These are phyloP conservation scores for Novumbra hubbsi DNA, from an alignment of 2,797 vertebrate species.

Conservation along the genomic window DNA sequence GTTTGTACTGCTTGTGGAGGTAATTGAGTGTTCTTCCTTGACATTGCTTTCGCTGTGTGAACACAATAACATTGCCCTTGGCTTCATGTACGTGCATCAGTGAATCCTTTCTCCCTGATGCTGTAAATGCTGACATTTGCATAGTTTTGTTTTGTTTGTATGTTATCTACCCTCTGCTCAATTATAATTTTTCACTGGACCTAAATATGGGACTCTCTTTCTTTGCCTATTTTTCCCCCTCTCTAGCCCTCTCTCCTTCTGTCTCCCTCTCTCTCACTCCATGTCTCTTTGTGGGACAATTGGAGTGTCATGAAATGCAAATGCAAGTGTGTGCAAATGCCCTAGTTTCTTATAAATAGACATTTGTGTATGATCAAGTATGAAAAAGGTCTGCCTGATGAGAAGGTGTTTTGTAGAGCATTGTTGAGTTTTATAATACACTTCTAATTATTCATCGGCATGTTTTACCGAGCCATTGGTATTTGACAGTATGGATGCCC, in stretches of 20 bases:
- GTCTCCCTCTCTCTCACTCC: neutral
- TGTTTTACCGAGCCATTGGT: conserved; percentile 4
- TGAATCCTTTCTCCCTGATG: neutral
- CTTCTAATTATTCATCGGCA: conserved; percentile 24
- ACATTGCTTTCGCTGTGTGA: neutral
- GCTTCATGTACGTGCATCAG: neutral
- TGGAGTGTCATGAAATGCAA: conserved; percentile 59
- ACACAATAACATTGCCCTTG: conserved; percentile 5
- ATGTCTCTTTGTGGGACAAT: conserved; percentile 60
- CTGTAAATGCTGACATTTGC: conserved; percentile 10
- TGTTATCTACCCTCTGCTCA: conserved; percentile 24
- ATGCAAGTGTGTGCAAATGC: conserved; percentile 57
- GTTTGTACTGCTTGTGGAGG: conserved; percentile 1
- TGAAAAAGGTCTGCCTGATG: conserved; percentile 48
- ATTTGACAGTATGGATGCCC: conserved; percentile 15
- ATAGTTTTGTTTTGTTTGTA: conserved; percentile 15
- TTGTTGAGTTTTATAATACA: conserved; percentile 31
- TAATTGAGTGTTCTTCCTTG: conserved; percentile 16
- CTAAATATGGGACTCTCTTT: neutral
- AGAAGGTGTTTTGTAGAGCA: conserved; percentile 26
- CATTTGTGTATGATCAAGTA: conserved; percentile 54
- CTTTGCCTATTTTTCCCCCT: neutral
- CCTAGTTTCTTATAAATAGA: conserved; percentile 73
- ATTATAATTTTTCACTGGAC: conserved; percentile 25
- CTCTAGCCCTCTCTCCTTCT: neutral